Evolutionary conservation across 2,113 vertebrate genomes (phyloP), one percentile per base, ranked within the genome.

Genomic region (Scartelaos histophorus): DNA sequence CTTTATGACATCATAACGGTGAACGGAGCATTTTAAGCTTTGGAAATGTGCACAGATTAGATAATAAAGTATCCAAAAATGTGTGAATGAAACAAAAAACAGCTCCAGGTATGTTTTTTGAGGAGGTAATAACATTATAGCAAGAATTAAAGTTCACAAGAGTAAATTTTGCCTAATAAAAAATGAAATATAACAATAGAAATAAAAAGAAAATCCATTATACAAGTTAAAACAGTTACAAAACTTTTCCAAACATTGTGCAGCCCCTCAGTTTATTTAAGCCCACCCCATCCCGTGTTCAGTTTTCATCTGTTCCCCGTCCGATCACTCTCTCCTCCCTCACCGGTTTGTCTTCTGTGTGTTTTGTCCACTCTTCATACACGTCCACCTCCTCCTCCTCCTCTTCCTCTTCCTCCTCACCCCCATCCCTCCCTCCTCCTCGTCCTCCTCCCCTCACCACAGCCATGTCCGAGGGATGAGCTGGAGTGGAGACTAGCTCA

Each of bases 401-500:
- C 90, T 71, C 78, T 56, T 74, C 79, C 71, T 38, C 58, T 64
- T 69, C 3, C 66, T 24, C 58, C 24, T 19, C 29, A 3, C 53
- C 64, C 46, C 7, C 49, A 54, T 70, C 29, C 1, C 11, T 64
- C 22, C 56, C 13, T 11, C 58, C 45, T 6, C 21, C 21, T 66
- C 6, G 75, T 29, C 29, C 29, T 29, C 29, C 72, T 78, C 76
- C 76, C 87, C 73, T 82, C 88, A 90, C 92, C 94, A 95, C 97
- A 99, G 97, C 97, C 94, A 94, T 95, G 93, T 95, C 95, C 95
- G 94, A 97, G 95, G 94, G 96, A 98, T 92, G 97, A 98, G 95
- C 94, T 94, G 94, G 95, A 97, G 91, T 95, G 96, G 95, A 94
- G 94, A 89, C 94, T 94, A 90, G 93, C 90, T 91, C 95, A 91